These are phyloP conservation scores for Physocephala rufipes DNA, from an alignment of 2,888 invertebrate species.

Conservation along the genomic window DNA sequence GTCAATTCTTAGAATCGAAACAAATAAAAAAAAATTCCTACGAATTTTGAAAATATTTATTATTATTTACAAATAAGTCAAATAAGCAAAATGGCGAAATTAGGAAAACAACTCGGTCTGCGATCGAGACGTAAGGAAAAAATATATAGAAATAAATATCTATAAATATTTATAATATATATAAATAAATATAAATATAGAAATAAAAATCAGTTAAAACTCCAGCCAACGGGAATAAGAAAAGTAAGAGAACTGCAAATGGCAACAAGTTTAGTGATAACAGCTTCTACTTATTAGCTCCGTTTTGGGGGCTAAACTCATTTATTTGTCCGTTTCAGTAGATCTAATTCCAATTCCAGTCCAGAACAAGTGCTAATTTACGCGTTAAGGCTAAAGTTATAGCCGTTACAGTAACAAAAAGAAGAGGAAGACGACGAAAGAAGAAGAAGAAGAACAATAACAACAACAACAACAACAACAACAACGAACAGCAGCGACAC, in stretches of 20 bases:
- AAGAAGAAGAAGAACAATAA: background rate
- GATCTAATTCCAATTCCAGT: constrained; percentile 54
- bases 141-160: background rate
- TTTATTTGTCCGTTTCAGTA: constrained; percentile 22
- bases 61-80: background rate
- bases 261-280: background rate
- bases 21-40: background rate
- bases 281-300: background rate
- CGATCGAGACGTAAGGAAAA: too few species aligned
- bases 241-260: background rate
- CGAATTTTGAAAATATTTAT: too few species aligned
- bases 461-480: too few species aligned
- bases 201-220: background rate
- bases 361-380: constrained; percentile 56
- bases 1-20: constrained; percentile 16
- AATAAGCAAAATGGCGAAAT: background rate
- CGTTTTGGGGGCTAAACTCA: constrained; percentile 9
- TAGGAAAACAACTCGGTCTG: too few species aligned
- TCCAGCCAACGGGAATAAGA: background rate
- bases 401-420: constrained; percentile 21
- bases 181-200: too few species aligned
- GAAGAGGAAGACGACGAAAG: background rate
- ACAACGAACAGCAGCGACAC: too few species aligned
- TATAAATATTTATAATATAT: too few species aligned
- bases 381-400: constrained; percentile 50